Evolutionary conservation across 1,140 invertebrate genomes (phyloP), one percentile per base, ranked within the genome.

Genomic region (Drosophila nigrodunni): DNA sequence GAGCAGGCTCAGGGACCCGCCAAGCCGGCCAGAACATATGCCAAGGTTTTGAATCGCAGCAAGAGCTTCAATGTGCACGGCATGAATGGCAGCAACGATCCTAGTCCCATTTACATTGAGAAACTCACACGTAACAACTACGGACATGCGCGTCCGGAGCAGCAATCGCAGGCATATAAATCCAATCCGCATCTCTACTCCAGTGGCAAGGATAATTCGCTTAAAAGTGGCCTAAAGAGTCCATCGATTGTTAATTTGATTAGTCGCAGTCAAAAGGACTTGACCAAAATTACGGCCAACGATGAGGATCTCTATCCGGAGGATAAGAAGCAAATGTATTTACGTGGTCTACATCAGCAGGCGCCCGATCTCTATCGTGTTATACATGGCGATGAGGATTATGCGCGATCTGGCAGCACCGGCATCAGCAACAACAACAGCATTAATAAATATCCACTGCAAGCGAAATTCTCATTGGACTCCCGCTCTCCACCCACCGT

Each of bases 41-140:
- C 88, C 13, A 96, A 95, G 80, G 95, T 96, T 1, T 92, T 97
- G 9, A 95, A 95, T 15, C 93, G 96, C 58, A 97, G 96, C 93
- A 96, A 97, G 92, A 97, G 96, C 92, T 97, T 97, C 92, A 97
- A 96, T 93, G 95, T 97, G 50, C 95, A 96, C 77, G 95, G 94
- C 77, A 87, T 91, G 89, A 92, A 93, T 43, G 93, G 92, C 62
- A 90, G 90, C 75, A 92, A 92, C 35, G 91, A 92, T 82, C 92
- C 92, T 71, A 92, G 91, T 91, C 92, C 92, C 61, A 92, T 92
- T 34, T 92, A 92, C 43, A 92, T 92, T 13, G 92, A 92, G 73
- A 92, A 92, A 64, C 68, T 92, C 10, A 92, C 88, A 1, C 57
- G 78, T 9, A 92, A 92, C 50, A 92, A 92, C 55, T 92, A 92